Evolutionary conservation across 2,888 invertebrate species (phyloP).

Genomic region (Lepidochrysops patricia): DNA sequence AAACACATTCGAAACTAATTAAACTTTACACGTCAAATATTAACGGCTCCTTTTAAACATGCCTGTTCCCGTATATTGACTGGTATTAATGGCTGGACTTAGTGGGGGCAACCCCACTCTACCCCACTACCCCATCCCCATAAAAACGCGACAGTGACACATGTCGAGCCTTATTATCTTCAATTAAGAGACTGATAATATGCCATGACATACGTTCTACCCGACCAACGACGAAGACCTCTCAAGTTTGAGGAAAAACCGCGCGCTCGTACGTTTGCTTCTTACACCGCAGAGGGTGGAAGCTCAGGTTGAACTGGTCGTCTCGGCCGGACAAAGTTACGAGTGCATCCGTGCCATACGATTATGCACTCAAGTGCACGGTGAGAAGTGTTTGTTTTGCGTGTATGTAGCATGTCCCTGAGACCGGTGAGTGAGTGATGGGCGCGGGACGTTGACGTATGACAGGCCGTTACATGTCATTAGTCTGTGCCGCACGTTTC

Average conservation of each 20-base stretch:
- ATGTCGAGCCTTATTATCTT: constrained; percentile 72
- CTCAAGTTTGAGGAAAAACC: constrained; percentile 13
- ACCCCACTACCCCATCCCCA: constrained; percentile 60
- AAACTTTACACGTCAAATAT: background rate
- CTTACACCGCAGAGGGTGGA: constrained; percentile 20
- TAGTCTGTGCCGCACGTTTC: constrained; percentile 54
- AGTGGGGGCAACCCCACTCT: constrained; percentile 49
- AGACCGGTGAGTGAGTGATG: constrained; percentile 53
- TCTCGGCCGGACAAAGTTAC: constrained; percentile 35
- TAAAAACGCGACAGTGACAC: constrained; percentile 72
- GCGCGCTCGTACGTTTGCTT: constrained; percentile 13
- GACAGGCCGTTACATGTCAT: constrained; percentile 56
- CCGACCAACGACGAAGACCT: constrained; percentile 36
- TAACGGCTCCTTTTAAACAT: constrained; percentile 21
- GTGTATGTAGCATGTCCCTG: constrained; percentile 25
- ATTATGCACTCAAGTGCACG: constrained; percentile 32
- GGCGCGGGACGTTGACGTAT: constrained; percentile 50
- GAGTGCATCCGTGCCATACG: constrained; percentile 20
- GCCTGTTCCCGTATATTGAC: constrained; percentile 34
- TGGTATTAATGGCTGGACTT: constrained; percentile 51
- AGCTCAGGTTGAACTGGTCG: constrained; percentile 39
- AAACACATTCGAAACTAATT: background rate
- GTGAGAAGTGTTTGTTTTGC: constrained; percentile 24
- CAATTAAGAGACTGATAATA: constrained; percentile 72
- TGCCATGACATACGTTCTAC: constrained; percentile 61